phyloP scores from a whole-genome alignment of 2,888 invertebrate species.

The Hydropsyche betteni region DNA sequence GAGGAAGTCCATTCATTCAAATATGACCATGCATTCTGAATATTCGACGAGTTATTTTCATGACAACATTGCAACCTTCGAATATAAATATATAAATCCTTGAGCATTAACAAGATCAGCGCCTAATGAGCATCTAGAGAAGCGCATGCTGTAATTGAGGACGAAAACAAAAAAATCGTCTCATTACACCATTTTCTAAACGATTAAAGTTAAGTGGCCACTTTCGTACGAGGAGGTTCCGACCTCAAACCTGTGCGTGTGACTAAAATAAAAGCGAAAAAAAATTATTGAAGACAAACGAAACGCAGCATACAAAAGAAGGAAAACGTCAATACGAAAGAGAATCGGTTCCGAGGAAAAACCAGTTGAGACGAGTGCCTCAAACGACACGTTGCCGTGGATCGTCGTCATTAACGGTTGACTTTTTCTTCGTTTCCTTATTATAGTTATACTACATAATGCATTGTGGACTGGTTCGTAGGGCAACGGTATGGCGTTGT shows the following conservation, averaged over 20 bases:
- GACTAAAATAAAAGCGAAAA: background rate
- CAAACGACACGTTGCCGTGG: slow-evolving; percentile 21
- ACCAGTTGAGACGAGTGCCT: background rate
- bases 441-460: no score
- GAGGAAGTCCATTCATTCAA: background rate
- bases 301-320: background rate
- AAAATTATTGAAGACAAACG: background rate
- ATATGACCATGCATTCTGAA: background rate
- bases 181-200: background rate
- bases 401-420: slow-evolving; percentile 18
- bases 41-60: no score
- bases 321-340: no score
- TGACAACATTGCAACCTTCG: no score
- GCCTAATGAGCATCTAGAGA: no score
- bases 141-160: no score
- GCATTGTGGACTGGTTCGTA: no score
- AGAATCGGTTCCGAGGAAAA: slow-evolving; percentile 6
- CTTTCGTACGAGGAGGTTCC: slow-evolving; percentile 7
- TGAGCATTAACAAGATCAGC: no score
- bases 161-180: no score
- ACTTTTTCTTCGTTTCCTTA: slow-evolving; percentile 3
- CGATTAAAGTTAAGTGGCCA: slow-evolving; percentile 15
- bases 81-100: no score
- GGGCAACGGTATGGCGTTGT: no score
- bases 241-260: slow-evolving; percentile 18